A percentile compares a stretch with the other conserved stretches of the same genome.
phyloP scores from a whole-genome alignment of 2,113 vertebrate genomes.

The Saccopteryx bilineata region DNA sequence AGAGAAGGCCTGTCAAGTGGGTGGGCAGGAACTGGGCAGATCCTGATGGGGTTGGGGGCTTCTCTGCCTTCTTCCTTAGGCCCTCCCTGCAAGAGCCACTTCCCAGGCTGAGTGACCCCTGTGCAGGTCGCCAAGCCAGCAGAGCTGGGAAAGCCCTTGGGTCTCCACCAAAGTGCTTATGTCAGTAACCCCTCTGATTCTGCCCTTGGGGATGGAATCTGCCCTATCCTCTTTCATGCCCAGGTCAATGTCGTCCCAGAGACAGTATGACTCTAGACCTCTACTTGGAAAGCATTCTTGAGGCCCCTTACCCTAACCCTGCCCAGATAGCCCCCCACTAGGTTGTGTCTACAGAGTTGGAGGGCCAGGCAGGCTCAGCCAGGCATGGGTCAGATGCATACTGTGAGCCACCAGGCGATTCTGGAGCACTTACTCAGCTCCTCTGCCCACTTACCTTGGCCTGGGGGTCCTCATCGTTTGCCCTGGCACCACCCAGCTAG shows the following conservation, averaged over 20 bases:
- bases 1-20: background rate
- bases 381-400: background rate
- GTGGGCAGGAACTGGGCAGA: background rate
- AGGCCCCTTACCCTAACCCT: background rate
- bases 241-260: background rate
- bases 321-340: background rate
- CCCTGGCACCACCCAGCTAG: accelerated
- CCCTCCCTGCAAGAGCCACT: too few relatives aligned
- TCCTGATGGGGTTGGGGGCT: too few relatives aligned
- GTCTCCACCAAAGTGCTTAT: accelerated
- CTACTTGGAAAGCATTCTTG: background rate
- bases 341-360: too few relatives aligned
- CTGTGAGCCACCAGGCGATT: background rate
- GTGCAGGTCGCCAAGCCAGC: too few relatives aligned
- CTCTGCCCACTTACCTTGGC: background rate
- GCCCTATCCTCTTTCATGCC: accelerated
- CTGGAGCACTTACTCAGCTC: background rate
- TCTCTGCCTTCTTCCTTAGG: background rate
- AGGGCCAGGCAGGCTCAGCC: background rate
- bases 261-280: background rate
- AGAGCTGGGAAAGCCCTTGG: background rate
- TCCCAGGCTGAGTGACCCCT: background rate
- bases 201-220: background rate
- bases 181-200: background rate
- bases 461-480: background rate